A percentile compares a stretch with the other conserved stretches of the same genome.
Evolutionary conservation across 92 coral and sea anemone species (phyloP).

Genomic region (Metridium senile): DNA sequence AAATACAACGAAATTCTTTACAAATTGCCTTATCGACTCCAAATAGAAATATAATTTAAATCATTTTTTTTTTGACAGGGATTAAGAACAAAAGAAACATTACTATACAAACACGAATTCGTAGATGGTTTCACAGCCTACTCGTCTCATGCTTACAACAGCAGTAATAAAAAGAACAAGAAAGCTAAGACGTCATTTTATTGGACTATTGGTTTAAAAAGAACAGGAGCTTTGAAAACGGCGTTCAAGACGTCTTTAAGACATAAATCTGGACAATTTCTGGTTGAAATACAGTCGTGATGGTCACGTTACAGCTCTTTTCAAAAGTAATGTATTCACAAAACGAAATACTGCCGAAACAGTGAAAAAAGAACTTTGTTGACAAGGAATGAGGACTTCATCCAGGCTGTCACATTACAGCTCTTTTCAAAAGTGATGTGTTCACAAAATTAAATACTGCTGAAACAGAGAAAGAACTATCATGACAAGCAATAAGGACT

Average conservation of each 20-base stretch:
- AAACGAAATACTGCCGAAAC: no score
- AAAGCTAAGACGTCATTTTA: not conserved
- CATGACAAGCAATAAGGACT: no score
- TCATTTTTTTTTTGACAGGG: slow-evolving; percentile 35
- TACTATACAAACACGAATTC: slow-evolving; percentile 42
- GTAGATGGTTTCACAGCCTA: slow-evolving; percentile 65
- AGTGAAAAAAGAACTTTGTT: no score
- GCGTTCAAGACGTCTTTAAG: slow-evolving; percentile 56
- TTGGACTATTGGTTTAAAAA: slow-evolving; percentile 74
- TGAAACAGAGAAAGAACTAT: no score
- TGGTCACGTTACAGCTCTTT: not conserved
- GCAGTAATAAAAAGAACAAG: slow-evolving; percentile 8
- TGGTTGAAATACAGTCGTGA: slow-evolving; percentile 33
- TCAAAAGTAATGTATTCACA: no score
- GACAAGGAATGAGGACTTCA: no score
- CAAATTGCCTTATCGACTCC: no score
- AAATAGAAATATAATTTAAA: no score
- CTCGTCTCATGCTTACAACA: slow-evolving; percentile 56
- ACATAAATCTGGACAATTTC: slow-evolving; percentile 78
- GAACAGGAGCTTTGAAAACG: slow-evolving; percentile 64
- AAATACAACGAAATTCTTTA: no score
- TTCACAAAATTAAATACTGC: no score
- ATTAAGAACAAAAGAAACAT: slow-evolving; percentile 33
- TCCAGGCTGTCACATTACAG: not conserved
- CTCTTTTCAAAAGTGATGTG: not conserved